Conservation (phyloP, 2,888 invertebrate genomes). For the Orgyia antiqua region DNA sequence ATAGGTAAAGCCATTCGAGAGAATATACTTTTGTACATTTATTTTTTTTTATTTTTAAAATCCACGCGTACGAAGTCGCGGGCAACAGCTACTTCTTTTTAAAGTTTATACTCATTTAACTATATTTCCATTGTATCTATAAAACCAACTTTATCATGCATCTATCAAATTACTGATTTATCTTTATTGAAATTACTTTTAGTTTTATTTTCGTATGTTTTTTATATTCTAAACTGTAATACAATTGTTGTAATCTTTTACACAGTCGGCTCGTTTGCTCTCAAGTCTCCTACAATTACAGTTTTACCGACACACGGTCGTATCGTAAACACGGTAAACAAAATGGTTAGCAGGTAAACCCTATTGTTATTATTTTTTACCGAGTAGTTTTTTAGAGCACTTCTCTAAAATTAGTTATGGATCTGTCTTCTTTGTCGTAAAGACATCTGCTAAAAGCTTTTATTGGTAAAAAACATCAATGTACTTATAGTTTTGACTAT, state of each 20-base stretch:
- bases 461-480: conserved; percentile 14
- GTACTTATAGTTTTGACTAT: no score
- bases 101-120: conserved; percentile 16
- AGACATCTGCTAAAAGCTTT: conserved; percentile 26
- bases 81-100: rapidly evolving
- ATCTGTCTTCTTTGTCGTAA: conserved; percentile 12
- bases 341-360: conserved; percentile 60
- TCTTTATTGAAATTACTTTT: conserved; percentile 13
- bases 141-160: conserved; percentile 7
- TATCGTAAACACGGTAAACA: conserved; percentile 62
- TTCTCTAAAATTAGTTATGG: conserved; percentile 28
- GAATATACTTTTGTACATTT: conserved; percentile 6
- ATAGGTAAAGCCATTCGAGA: no score
- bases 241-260: no score
- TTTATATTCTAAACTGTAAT: no score
- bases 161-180: conserved; percentile 4
- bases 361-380: conserved; percentile 58
- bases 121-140: conserved; percentile 14
- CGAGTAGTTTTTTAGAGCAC: conserved; percentile 30
- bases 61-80: no score
- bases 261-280: conserved; percentile 46
- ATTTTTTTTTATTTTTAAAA: conserved; percentile 16
- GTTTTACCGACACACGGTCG: conserved; percentile 65
- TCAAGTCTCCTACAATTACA: conserved; percentile 65
- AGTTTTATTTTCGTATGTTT: conserved; percentile 17